phyloP scores from a whole-genome alignment of 2,797 vertebrate species.

The Telmatherina bonti region DNA sequence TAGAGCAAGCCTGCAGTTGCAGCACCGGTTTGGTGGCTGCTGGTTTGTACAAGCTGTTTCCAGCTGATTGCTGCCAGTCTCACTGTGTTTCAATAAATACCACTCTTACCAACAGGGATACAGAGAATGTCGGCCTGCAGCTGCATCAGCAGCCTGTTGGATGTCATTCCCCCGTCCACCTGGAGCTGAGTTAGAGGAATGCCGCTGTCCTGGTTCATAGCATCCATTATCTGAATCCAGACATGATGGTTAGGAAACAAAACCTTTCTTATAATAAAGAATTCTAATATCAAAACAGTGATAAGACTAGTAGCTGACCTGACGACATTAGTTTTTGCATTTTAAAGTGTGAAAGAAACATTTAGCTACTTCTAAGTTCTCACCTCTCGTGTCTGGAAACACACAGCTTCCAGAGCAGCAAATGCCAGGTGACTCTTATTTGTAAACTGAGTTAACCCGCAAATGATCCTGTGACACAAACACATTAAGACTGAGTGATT shows the following conservation, averaged over 20 bases:
- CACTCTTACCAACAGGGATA: constrained; percentile 93
- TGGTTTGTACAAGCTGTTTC: not conserved
- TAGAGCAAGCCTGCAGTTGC: no score
- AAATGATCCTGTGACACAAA: constrained; percentile 89
- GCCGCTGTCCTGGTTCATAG: constrained; percentile 97
- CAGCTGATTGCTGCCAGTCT: not conserved
- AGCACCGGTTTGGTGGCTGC: not conserved
- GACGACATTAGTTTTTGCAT: not conserved
- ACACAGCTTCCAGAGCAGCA: constrained; percentile 95
- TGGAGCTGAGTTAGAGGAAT: constrained; percentile 93
- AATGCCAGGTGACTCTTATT: constrained; percentile 96
- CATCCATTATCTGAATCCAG: constrained; percentile 90
- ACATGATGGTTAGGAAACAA: not conserved
- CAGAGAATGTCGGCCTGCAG: constrained; percentile 97
- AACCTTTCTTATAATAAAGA: not conserved
- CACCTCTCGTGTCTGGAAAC: constrained; percentile 98
- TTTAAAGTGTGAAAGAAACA: not conserved
- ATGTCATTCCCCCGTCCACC: constrained; percentile 98
- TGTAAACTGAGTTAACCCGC: constrained; percentile 97
- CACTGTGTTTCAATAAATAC: no score
- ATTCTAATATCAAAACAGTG: no score
- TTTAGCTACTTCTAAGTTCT: not conserved
- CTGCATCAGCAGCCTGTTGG: constrained; percentile 95
- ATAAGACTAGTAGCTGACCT: not conserved
- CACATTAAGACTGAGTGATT: constrained; percentile 16